Evolutionary conservation across 1,140 invertebrate genomes (phyloP).

Genomic region (Zeugodacus cucurbitae): DNA sequence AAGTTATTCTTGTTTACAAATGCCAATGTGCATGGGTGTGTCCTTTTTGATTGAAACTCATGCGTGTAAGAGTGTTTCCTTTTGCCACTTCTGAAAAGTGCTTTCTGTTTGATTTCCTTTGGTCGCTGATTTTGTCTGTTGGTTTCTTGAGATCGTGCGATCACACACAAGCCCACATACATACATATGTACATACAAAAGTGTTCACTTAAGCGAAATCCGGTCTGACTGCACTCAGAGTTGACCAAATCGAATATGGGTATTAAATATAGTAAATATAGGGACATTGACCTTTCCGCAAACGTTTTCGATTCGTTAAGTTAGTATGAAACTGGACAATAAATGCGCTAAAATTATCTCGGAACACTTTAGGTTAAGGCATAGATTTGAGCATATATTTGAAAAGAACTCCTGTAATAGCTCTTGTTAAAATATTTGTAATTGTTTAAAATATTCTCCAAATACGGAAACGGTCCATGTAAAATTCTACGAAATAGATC

Average conservation of each 20-base stretch:
- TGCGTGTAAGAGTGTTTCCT: neutral
- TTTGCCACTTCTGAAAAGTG: conserved; percentile 22
- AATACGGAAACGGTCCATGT: too few species aligned
- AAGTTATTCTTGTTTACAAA: conserved; percentile 36
- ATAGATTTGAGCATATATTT: too few species aligned
- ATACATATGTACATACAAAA: neutral
- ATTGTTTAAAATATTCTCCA: too few species aligned
- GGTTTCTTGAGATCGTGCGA: neutral
- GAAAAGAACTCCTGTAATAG: too few species aligned
- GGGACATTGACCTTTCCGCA: neutral
- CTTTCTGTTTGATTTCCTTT: conserved; percentile 16
- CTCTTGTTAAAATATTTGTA: too few species aligned
- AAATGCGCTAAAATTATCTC: too few species aligned
- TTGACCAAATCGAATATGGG: neutral
- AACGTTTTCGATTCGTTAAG: neutral
- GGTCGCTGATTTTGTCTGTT: neutral
- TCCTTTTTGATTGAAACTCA: neutral
- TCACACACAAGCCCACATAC: neutral
- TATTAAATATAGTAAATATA: neutral
- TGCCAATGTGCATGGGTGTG: neutral
- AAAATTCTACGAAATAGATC: too few species aligned
- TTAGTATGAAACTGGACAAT: too few species aligned
- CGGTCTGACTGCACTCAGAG: neutral
- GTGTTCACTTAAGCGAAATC: neutral
- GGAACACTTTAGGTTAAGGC: too few species aligned